These are phyloP conservation scores for Papilio machaon DNA, from an alignment of 1,140 invertebrate genomes.

Conservation along the genomic window DNA sequence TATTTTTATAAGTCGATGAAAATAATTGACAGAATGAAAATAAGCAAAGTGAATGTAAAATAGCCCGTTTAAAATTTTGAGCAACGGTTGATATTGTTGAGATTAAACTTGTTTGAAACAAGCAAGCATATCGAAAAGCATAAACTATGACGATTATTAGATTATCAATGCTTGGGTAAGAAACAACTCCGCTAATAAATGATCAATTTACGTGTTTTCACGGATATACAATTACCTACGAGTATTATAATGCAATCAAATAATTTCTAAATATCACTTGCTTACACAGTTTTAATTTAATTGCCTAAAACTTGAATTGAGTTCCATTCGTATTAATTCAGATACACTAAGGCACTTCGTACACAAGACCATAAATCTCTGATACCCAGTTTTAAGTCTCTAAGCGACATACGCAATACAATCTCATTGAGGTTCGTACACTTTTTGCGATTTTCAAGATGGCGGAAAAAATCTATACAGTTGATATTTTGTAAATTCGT, in stretches of 20 bases:
- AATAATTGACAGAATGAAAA: background rate
- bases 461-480: no score
- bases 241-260: conserved; percentile 9
- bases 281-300: background rate
- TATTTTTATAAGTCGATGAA: background rate
- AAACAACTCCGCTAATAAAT: conserved; percentile 22
- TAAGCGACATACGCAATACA: no score
- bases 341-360: no score
- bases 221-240: conserved; percentile 15
- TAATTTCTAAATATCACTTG: background rate
- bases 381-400: no score
- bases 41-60: background rate
- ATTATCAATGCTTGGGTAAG: conserved; percentile 19
- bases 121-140: conserved; percentile 31
- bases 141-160: conserved; percentile 19
- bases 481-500: no score
- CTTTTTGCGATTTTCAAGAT: no score
- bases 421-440: no score
- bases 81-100: background rate
- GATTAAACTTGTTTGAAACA: background rate
- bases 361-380: no score
- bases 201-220: conserved; percentile 23
- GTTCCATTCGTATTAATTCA: no score
- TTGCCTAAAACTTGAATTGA: background rate
- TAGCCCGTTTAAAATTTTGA: background rate